A percentile compares a stretch with the other conserved stretches of the same genome.
Conservation (phyloP, 2,797 vertebrate species). For the Muraenolepis orangiensis region DNA sequence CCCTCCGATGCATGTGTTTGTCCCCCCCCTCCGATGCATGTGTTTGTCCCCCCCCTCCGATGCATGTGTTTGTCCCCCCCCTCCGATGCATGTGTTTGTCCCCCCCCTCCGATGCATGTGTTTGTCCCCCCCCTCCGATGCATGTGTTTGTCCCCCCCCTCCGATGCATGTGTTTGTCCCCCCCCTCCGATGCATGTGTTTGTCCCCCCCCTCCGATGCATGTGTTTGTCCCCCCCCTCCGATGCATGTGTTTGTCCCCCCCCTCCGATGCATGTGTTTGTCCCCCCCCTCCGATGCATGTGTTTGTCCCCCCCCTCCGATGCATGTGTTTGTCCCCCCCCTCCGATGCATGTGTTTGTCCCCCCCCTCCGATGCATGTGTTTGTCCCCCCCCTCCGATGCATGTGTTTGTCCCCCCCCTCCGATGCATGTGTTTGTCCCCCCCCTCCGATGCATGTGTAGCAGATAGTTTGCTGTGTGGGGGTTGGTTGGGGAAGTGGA, state of each 20-base stretch:
- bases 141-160: too few relatives aligned
- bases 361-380: constrained; percentile 3
- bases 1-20: constrained; percentile 1
- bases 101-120: constrained; percentile 3
- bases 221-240: background rate
- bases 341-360: constrained; percentile 14
- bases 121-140: background rate
- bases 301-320: too few relatives aligned
- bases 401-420: constrained; percentile 10
- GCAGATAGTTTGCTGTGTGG: constrained; percentile 24
- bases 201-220: constrained; percentile 2
- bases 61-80: background rate
- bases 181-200: constrained; percentile 9
- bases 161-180: background rate
- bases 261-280: constrained; percentile 1
- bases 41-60: too few relatives aligned
- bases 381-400: background rate
- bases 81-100: constrained; percentile 14
- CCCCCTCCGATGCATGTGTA: constrained; percentile 10
- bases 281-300: background rate
- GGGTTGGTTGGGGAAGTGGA: constrained; percentile 32
- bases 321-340: background rate
- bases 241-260: constrained; percentile 22
- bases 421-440: background rate
- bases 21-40: background rate